phyloP scores from a whole-genome alignment of 2,797 vertebrate species.

The Oceanodroma leucorhoa region DNA sequence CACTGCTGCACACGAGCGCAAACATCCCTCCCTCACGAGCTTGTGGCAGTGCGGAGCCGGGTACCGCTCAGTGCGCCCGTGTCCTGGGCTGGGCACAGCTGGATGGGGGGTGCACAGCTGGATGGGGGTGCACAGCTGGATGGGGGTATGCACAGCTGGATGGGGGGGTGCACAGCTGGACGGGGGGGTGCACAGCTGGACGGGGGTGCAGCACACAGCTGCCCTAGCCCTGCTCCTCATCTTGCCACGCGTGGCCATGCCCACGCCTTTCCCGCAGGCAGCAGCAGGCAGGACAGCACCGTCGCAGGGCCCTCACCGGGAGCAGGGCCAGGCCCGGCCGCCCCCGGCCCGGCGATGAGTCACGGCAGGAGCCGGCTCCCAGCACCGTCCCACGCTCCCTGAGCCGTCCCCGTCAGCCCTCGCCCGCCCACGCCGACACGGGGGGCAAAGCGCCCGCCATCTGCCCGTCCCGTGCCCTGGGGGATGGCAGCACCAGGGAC shows the following conservation, averaged over 20 bases:
- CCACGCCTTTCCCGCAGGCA: accelerated
- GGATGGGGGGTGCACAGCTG: too few species aligned
- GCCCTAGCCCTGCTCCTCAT: background rate
- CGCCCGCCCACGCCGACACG: accelerated
- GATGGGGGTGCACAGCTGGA: too few species aligned
- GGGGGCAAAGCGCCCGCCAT: accelerated
- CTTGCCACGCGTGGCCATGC: accelerated
- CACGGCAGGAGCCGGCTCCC: background rate
- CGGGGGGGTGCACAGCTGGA: too few species aligned
- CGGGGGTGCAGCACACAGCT: background rate
- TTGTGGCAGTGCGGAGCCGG: background rate
- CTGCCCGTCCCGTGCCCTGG: accelerated
- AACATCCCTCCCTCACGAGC: background rate
- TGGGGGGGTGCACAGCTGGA: too few species aligned
- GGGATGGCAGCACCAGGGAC: accelerated
- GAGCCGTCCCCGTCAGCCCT: background rate
- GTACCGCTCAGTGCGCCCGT: accelerated
- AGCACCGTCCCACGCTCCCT: background rate
- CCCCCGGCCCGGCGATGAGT: background rate
- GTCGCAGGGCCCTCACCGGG: accelerated
- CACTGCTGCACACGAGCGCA: accelerated
- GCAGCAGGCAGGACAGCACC: background rate
- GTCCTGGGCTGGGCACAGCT: background rate
- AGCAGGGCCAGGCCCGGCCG: background rate
- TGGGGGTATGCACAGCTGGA: too few species aligned